A percentile compares a stretch with the other conserved stretches of the same genome.
phyloP scores from a whole-genome alignment of 2,888 invertebrate genomes.

The Galeopsomyia nigrocyanea region DNA sequence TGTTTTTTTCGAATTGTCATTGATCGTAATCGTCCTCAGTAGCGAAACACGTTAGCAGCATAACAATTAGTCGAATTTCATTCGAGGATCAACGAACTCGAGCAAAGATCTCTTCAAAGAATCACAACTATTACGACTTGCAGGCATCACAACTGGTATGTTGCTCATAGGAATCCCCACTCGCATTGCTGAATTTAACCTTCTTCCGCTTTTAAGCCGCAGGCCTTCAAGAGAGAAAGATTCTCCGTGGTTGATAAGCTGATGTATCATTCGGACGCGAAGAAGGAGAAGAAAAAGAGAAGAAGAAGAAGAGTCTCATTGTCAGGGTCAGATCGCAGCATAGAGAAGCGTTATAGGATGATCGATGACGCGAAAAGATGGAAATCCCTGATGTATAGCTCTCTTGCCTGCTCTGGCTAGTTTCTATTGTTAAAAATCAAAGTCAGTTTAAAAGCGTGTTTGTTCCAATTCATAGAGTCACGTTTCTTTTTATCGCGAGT shows the following conservation, averaged over 20 bases:
- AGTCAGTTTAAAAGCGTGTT: background rate
- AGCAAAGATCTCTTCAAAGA: too few species aligned
- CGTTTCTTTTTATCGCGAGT: background rate
- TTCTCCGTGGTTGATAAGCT: slow-evolving; percentile 16
- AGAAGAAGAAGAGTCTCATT: slow-evolving; percentile 21
- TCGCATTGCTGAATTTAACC: too few species aligned
- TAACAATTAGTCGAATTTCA: background rate
- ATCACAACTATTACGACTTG: too few species aligned
- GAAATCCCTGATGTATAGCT: slow-evolving; percentile 24
- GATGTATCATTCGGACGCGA: slow-evolving; percentile 6
- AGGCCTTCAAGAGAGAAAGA: background rate
- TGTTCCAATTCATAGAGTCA: too few species aligned
- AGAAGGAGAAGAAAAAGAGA: background rate
- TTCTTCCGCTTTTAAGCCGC: too few species aligned
- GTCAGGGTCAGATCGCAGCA: slow-evolving; percentile 32
- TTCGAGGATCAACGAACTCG: too few species aligned
- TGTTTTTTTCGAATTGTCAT: too few species aligned
- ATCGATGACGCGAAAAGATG: slow-evolving; percentile 37
- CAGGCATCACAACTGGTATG: too few species aligned
- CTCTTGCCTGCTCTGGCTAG: background rate
- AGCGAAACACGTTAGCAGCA: background rate
- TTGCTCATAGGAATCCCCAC: too few species aligned
- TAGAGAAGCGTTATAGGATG: background rate
- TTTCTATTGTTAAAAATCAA: slow-evolving; percentile 16
- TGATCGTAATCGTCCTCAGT: too few species aligned